A percentile compares a stretch with the other conserved stretches of the same genome.
Conservation (phyloP, 2,888 invertebrate species). For the Fragum whitleyi region DNA sequence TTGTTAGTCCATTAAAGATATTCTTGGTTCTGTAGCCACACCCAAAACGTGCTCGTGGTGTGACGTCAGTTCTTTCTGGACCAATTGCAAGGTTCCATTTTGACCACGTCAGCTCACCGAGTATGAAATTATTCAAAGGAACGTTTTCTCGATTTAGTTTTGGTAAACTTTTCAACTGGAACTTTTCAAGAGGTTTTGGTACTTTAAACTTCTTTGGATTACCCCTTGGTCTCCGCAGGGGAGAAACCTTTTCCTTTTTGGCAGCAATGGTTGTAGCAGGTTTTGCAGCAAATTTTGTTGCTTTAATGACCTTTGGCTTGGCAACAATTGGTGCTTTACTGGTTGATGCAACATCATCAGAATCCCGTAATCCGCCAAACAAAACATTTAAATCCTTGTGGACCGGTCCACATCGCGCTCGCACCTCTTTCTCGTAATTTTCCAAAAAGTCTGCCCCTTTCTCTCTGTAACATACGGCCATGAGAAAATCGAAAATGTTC, state of each 20-base stretch:
- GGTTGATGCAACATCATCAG: conserved; percentile 7
- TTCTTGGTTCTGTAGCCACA: conserved; percentile 55
- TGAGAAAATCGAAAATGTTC: conserved; percentile 81
- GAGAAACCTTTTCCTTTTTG: conserved; percentile 17
- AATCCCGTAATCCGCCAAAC: conserved; percentile 68
- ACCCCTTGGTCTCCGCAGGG: neutral
- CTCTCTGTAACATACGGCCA: conserved; percentile 83
- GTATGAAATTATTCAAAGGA: conserved; percentile 62
- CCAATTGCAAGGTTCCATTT: conserved; percentile 65
- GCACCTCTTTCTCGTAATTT: conserved; percentile 74
- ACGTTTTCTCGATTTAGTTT: conserved; percentile 65
- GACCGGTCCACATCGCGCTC: conserved; percentile 65
- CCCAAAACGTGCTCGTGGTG: conserved; percentile 51
- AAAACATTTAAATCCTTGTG: conserved; percentile 71
- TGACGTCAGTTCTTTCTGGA: conserved; percentile 23
- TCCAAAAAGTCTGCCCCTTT: conserved; percentile 68
- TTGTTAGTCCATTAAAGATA: conserved; percentile 63
- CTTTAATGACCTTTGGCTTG: conserved; percentile 32
- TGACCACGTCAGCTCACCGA: conserved; percentile 68
- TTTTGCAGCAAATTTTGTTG: conserved; percentile 6
- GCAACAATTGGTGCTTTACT: conserved; percentile 16
- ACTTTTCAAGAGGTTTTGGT: conserved; percentile 55
- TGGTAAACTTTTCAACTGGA: conserved; percentile 47
- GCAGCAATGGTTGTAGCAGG: neutral
- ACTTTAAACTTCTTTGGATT: neutral